Percentiles rank a stretch among this genome's conserved stretches.
Conservation (phyloP, 2,797 vertebrate species). For the Stomatorhinus walkeri region DNA sequence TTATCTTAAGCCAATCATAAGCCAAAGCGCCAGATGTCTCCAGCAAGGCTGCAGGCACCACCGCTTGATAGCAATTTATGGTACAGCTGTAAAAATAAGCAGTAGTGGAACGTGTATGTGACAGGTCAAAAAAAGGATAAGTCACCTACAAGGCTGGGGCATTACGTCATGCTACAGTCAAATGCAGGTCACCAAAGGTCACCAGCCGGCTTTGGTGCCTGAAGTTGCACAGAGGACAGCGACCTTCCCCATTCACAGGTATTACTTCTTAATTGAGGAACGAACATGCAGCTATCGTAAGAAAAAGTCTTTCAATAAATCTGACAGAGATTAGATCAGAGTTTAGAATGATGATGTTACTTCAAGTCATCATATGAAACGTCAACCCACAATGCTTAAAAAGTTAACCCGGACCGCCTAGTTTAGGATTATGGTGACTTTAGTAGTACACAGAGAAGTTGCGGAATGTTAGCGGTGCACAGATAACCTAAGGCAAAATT, state of each 20-base stretch:
- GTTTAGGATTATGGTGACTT: not conserved
- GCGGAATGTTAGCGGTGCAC: not conserved
- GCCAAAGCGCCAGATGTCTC: not conserved
- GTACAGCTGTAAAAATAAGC: not conserved
- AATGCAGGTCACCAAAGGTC: not conserved
- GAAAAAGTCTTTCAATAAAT: not conserved
- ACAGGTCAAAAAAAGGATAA: not conserved
- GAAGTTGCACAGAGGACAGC: not conserved
- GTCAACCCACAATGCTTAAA: not conserved
- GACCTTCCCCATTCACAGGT: not conserved
- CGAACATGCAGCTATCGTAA: not conserved
- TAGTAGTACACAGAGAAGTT: not conserved
- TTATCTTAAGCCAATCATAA: not conserved
- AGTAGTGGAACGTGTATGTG: not conserved
- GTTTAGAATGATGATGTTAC: not conserved
- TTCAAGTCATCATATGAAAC: not conserved
- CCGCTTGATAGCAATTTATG: not conserved
- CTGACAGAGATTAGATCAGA: not conserved
- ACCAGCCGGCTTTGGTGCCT: not conserved
- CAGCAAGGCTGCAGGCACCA: not conserved
- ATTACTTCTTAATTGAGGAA: not conserved
- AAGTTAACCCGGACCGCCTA: not conserved
- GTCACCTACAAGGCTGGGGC: not conserved
- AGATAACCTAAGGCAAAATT: not conserved
- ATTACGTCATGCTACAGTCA: not conserved